These are phyloP conservation scores for Illadopsis cleaveri DNA, from an alignment of 2,113 vertebrate species.

Conservation along the genomic window DNA sequence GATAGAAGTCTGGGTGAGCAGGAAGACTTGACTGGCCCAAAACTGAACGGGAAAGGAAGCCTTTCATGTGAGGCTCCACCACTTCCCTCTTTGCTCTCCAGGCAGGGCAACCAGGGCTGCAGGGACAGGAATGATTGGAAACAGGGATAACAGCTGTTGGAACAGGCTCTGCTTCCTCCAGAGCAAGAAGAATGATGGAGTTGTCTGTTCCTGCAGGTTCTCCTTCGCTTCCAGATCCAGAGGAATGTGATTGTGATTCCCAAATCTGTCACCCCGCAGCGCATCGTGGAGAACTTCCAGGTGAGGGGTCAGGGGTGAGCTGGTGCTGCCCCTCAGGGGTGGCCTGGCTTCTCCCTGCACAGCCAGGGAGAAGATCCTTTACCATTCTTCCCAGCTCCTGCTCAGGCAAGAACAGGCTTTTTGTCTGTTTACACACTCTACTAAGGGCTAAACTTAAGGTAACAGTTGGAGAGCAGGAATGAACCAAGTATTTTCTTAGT, in stretches of 20 bases:
- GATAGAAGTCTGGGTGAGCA: not conserved
- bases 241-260: conserved; percentile 90
- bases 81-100: not conserved
- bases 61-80: not conserved
- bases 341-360: not conserved
- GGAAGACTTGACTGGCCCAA: not conserved
- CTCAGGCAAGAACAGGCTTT: not conserved
- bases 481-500: not conserved
- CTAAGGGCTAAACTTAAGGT: not conserved
- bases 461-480: not conserved
- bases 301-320: conserved; percentile 46
- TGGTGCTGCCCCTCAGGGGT: not conserved
- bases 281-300: conserved; percentile 89
- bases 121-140: not conserved
- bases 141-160: not conserved
- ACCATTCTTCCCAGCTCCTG: not conserved
- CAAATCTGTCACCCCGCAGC: conserved; percentile 86
- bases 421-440: not conserved
- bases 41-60: not conserved
- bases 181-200: not conserved
- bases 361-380: not conserved
- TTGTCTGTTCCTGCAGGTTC: conserved; percentile 72
- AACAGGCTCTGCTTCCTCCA: not conserved
- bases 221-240: conserved; percentile 91
- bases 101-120: not conserved